Evolutionary conservation across 92 coral and sea anemone species (phyloP), one percentile per base, ranked within the genome.

Genomic region (Bergia puertoricense): DNA sequence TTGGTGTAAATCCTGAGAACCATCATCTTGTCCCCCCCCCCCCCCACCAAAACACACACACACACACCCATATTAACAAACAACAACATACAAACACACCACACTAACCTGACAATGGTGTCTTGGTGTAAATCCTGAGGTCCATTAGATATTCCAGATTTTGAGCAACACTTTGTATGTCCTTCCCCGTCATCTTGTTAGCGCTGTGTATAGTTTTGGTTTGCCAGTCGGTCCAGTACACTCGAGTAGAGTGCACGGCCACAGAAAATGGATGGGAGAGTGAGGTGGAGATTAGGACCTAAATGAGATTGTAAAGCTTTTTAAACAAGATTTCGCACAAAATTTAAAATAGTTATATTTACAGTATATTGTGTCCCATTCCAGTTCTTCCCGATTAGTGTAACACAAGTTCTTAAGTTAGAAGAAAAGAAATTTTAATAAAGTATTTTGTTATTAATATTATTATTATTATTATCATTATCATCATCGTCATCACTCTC

Each of bases 211-310:
- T 74, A 67, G 80, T 76, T 37, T 74, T 65, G 50, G 88, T 79
- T 72, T 90, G 90, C 93, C 93, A 90, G 81, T 90, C 93, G 40
- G 93, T 90, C 93, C 93, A 90, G 77, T 86, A 90, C 67, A 90
- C 86, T 45, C 86, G 74, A 16, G 78, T 83, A 1, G 77, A 45
- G 59, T 83, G 59, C 86, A 83, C 86, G 65, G 86, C 86, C 77
- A 83, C 78, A 66, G 86, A 83, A 15, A 83, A 83, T 65, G 86
- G 86, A 48, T 83, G 86, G 54, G 86, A 69, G 77, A 83, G 65
- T 45, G 86, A 23, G 11, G 65, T 42, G 36, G 86, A 43, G 42
- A 83, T 83, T 23, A 80, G 30, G 48, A 56, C 14, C 85, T 80
- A 56, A 40, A 23, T 10, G 23, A 30, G 77, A 73, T 30, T 30